Percentiles rank a stretch among this genome's conserved stretches.
phyloP scores from a whole-genome alignment of 1,140 invertebrate species.

The Bombyx mori region DNA sequence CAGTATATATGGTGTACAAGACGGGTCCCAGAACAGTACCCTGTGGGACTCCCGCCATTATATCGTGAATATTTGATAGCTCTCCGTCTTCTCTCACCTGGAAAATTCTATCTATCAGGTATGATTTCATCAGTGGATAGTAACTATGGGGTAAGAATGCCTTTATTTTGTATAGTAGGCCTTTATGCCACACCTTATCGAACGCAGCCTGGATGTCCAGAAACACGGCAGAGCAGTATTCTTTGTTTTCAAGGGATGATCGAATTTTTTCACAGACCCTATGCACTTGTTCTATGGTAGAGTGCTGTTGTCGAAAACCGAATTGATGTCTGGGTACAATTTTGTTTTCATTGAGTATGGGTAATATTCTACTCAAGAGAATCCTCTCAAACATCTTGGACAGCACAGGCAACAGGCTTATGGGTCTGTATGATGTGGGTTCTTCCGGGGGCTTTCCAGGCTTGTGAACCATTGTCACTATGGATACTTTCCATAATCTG shows the following conservation, averaged over 20 bases:
- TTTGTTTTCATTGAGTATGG: slow-evolving; percentile 3
- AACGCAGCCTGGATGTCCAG: slow-evolving; percentile 9
- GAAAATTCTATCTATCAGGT: no score
- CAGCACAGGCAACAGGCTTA: slow-evolving; percentile 11
- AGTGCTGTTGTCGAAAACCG: slow-evolving; percentile 10
- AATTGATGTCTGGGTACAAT: slow-evolving; percentile 16
- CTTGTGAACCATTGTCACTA: no score
- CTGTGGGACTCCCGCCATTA: no score
- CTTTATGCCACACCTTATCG: slow-evolving; percentile 8
- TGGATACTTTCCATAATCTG: no score
- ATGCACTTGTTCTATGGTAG: slow-evolving; percentile 10
- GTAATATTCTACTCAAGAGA: slow-evolving; percentile 6
- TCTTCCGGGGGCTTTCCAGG: slow-evolving; percentile 1
- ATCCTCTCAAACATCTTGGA: slow-evolving; percentile 11
- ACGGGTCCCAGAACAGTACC: no score
- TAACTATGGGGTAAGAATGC: background rate
- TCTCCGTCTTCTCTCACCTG: no score
- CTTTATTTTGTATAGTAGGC: slow-evolving; percentile 1
- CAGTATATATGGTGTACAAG: no score
- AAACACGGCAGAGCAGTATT: slow-evolving; percentile 10
- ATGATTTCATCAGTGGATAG: no score
- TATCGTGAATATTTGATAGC: no score
- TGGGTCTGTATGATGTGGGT: slow-evolving; percentile 10
- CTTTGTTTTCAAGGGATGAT: slow-evolving; percentile 4
- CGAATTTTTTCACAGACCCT: slow-evolving; percentile 6